These are phyloP conservation scores for Crypturellus undulatus DNA, from an alignment of 2,113 vertebrate species.

Conservation along the genomic window DNA sequence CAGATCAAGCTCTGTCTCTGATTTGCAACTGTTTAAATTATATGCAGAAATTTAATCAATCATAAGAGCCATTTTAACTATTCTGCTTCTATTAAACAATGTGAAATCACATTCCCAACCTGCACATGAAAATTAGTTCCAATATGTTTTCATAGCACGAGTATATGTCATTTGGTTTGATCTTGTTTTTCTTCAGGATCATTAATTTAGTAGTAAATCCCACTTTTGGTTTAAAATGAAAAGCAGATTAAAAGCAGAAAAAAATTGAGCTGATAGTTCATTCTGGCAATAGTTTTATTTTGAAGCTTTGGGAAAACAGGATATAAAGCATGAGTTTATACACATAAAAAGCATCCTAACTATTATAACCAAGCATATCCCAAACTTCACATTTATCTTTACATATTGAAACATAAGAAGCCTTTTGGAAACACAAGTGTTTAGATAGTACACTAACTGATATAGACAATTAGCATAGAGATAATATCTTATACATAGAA, in stretches of 20 bases:
- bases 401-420: neutral
- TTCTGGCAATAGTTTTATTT: neutral
- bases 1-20: constrained; percentile 15
- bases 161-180: neutral
- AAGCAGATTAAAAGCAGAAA: neutral
- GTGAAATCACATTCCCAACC: neutral
- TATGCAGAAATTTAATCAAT: constrained; percentile 10
- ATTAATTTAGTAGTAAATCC: neutral
- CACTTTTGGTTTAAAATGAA: neutral
- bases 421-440: neutral
- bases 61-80: neutral
- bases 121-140: neutral
- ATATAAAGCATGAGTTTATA: neutral
- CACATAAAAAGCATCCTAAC: neutral
- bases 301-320: neutral
- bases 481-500: neutral
- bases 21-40: constrained; percentile 32
- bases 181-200: neutral
- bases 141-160: neutral
- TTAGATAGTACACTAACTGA: neutral
- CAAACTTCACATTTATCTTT: neutral
- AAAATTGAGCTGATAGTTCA: neutral
- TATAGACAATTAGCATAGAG: neutral
- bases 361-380: neutral
- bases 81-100: constrained; percentile 19